Percentiles rank a stretch among this genome's conserved stretches.
Conservation (phyloP, 2,797 vertebrate genomes). For the Columba guinea region DNA sequence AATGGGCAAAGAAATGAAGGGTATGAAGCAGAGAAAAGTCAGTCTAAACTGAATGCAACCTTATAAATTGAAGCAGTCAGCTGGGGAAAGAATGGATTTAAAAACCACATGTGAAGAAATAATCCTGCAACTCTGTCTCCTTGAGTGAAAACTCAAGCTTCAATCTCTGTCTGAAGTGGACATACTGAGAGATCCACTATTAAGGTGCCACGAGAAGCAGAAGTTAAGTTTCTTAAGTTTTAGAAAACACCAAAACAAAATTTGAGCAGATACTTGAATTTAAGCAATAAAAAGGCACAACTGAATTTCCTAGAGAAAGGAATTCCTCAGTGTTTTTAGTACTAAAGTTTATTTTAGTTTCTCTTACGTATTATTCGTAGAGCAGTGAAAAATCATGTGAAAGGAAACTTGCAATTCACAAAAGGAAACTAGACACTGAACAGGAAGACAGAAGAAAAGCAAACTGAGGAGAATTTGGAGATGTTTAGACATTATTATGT, state of each 20-base stretch:
- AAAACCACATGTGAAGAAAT: background rate
- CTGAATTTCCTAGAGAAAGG: background rate
- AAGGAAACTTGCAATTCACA: background rate
- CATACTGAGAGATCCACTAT: background rate
- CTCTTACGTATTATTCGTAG: background rate
- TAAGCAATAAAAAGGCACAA: background rate
- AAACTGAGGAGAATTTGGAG: background rate
- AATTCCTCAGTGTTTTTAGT: background rate
- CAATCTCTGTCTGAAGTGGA: background rate
- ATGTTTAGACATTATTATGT: background rate
- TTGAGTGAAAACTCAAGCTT: background rate
- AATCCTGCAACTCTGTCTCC: background rate
- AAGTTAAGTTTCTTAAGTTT: background rate
- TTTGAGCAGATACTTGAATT: background rate
- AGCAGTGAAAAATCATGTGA: background rate
- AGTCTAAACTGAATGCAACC: background rate
- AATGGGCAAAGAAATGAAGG: background rate
- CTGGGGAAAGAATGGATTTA: background rate
- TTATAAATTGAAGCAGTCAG: background rate
- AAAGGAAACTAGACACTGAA: background rate
- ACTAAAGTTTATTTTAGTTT: background rate
- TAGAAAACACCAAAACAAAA: background rate
- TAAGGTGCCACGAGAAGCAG: background rate
- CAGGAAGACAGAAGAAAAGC: background rate
- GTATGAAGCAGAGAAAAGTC: background rate